Base-by-base conservation (phyloP, 1,140 invertebrate species). In the Eriosoma lanigerum region DNA sequence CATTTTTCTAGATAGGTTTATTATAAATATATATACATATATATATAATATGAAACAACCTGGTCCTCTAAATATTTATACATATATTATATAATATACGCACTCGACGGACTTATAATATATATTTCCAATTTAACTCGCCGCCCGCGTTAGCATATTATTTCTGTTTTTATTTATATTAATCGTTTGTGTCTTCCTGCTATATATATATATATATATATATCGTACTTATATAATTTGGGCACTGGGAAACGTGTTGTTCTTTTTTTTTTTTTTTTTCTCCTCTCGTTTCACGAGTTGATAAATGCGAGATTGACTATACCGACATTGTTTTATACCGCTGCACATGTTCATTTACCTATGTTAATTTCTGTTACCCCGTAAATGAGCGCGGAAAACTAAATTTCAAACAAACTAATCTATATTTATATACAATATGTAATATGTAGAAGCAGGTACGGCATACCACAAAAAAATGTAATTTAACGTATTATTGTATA, bases 281-380 rank as follows among this genome's bases (percentile, higher is more conserved):
- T 38, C 8, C 52, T 29, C 19, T 58, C 3, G 72, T 56, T 58
- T 29, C 52, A 29, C n/a, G 24, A 24, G 21, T 76, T 76, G 73
- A 76, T 76, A 76, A 76, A 76, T 76, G 73, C 26, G 73, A 60
- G 73, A 76, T 76, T 12, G 52, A 24, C 54, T 58, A 48, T 24
- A n/a, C 54, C 8, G 3, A 13, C 26, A 21, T 56, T 4, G 19
- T 44, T 17, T 32, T 24, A 10, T 26, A 26, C 26, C 24, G 29
- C 24, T 38, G 29, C 6, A 26, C 12, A 19, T 38, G 72, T 76
- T 76, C 54, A 76, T 76, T 76, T 76, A 76, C 73, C 73, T 76
- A 76, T 76, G 73, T 76, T 76, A 76, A 76, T 76, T 76, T 76
- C 56, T 76, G 21, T 76, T 44, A 76, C 73, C 52, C 56, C 73